phyloP scores from a whole-genome alignment of 1,140 invertebrate species.

The Physella acuta region DNA sequence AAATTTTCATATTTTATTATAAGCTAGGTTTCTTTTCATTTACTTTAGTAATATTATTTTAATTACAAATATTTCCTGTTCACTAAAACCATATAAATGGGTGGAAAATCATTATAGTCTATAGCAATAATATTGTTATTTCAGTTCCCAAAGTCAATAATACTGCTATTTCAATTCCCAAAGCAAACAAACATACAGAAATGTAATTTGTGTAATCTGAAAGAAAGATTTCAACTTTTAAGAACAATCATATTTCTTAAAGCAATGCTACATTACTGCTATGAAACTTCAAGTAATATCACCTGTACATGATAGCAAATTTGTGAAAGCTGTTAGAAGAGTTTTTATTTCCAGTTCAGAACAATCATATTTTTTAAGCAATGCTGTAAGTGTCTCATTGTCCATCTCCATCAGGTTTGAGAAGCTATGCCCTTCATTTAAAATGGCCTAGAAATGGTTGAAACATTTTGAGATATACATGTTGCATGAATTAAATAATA shows the following conservation, averaged over 20 bases:
- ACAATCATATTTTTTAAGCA: slow-evolving; percentile 8
- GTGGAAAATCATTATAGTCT: no score
- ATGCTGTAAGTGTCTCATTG: background rate
- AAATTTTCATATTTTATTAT: background rate
- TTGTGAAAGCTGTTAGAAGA: slow-evolving; percentile 16
- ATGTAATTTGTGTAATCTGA: no score
- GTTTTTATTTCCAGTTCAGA: slow-evolving; percentile 19
- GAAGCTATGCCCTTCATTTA: slow-evolving; percentile 15
- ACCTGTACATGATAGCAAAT: slow-evolving; percentile 19
- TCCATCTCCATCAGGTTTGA: slow-evolving; percentile 18
- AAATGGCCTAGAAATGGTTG: slow-evolving; percentile 9
- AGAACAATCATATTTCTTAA: background rate
- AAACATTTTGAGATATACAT: no score
- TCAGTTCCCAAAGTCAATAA: no score
- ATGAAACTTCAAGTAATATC: background rate
- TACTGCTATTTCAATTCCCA: no score
- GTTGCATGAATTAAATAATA: no score
- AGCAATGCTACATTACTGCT: background rate
- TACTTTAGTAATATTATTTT: no score
- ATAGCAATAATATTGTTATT: no score
- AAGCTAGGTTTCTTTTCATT: background rate
- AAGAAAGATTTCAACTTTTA: no score
- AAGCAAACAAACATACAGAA: no score
- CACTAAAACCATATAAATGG: no score
- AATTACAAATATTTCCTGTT: no score